A percentile compares a stretch with the other conserved stretches of the same genome.
Evolutionary conservation across 2,113 vertebrate species (phyloP).

Genomic region (Festucalex cinctus): DNA sequence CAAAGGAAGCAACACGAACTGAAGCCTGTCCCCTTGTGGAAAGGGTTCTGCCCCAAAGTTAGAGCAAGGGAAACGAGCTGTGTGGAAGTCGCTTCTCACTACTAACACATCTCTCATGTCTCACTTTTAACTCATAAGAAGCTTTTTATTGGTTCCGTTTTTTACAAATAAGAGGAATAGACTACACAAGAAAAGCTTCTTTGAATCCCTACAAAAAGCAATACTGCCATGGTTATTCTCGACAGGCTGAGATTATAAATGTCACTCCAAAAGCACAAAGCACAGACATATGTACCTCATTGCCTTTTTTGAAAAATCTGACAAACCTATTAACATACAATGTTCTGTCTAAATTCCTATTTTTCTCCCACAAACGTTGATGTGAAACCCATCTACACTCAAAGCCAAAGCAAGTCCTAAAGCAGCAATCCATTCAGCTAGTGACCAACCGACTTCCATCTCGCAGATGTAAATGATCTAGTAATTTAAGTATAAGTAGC

Average conservation of each 20-base stretch:
- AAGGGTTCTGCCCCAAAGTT: constrained; percentile 12
- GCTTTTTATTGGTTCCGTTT: not conserved
- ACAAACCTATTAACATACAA: no score
- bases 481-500: no score
- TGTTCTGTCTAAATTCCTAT: no score
- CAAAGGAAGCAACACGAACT: constrained; percentile 11
- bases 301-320: no score
- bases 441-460: no score
- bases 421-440: no score
- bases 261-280: not conserved
- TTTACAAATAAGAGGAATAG: not conserved
- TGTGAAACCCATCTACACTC: no score
- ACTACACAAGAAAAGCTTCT: not conserved
- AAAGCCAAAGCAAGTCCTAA: no score
- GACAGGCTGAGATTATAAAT: not conserved
- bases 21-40: constrained; percentile 8
- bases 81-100: not conserved
- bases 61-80: constrained; percentile 2
- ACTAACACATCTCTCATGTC: not conserved
- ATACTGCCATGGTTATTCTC: not conserved
- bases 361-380: no score
- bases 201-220: not conserved
- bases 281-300: no score
- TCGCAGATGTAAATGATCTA: no score
- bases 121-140: not conserved